phyloP scores from a whole-genome alignment of 2,888 invertebrate species.

The Clunio marinus region DNA sequence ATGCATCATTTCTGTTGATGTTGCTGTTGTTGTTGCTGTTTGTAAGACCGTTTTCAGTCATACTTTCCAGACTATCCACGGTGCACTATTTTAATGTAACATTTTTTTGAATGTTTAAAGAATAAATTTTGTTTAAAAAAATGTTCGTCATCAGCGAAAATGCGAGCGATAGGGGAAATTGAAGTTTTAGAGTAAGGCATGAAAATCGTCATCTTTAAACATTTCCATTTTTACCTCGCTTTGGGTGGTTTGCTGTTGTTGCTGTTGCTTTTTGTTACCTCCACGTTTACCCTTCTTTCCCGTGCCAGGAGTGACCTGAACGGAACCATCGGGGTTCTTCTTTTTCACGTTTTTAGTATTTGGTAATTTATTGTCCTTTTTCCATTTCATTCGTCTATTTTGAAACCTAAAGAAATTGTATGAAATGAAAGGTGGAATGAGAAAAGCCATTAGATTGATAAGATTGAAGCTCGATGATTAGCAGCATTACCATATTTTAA shows the following conservation, averaged over 20 bases:
- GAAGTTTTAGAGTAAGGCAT: slow-evolving; percentile 18
- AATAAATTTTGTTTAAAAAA: not conserved
- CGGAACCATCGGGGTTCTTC: slow-evolving; percentile 50
- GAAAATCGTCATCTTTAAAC: slow-evolving; percentile 28
- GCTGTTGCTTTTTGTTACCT: slow-evolving; percentile 45
- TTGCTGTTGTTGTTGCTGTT: slow-evolving; percentile 54
- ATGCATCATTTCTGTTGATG: slow-evolving; percentile 50
- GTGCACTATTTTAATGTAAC: slow-evolving; percentile 49
- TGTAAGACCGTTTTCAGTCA: slow-evolving; percentile 44
- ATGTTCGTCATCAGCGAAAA: not conserved
- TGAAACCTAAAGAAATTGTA: slow-evolving; percentile 61
- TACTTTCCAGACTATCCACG: slow-evolving; percentile 49
- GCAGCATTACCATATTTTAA: slow-evolving; percentile 67
- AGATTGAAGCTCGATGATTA: not conserved
- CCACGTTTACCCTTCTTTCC: slow-evolving; percentile 49
- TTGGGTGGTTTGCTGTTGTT: slow-evolving; percentile 41
- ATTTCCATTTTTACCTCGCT: slow-evolving; percentile 37
- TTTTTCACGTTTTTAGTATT: slow-evolving; percentile 62
- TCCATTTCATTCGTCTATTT: slow-evolving; percentile 81
- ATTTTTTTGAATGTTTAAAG: not conserved
- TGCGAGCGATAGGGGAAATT: slow-evolving; percentile 9
- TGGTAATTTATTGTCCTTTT: slow-evolving; percentile 63
- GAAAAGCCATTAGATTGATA: not conserved
- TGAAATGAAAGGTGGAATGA: no score
- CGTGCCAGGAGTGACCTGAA: slow-evolving; percentile 41